Conservation (phyloP, 2,113 vertebrate genomes). For the Chaetodon auriga region DNA sequence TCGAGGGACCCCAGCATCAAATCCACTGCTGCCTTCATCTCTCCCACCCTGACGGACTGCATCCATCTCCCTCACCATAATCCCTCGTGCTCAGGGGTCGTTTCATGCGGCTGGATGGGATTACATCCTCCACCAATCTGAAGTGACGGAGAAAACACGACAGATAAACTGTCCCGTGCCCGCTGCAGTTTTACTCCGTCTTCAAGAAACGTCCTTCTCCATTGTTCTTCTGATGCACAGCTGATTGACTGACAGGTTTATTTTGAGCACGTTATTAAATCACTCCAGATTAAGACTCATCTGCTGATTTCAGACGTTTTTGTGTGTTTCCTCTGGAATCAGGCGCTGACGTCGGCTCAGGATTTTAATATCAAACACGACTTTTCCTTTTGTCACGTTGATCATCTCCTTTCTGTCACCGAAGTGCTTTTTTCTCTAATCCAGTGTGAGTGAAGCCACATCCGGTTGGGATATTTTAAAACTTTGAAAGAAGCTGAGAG, state of each 20-base stretch:
- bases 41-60: constrained; percentile 3
- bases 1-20: not conserved
- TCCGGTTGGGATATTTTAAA: not conserved
- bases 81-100: constrained; percentile 17
- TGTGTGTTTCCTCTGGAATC: not conserved
- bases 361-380: not conserved
- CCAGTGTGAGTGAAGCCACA: not conserved
- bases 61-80: constrained; percentile 17
- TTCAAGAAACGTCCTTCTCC: no score
- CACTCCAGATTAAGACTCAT: not conserved
- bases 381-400: not conserved
- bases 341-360: no score
- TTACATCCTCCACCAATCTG: not conserved
- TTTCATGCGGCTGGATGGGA: constrained; percentile 8
- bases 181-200: no score
- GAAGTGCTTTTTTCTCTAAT: not conserved
- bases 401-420: not conserved
- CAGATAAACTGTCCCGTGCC: not conserved
- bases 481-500: not conserved
- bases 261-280: not conserved
- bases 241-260: not conserved
- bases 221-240: not conserved
- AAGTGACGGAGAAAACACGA: constrained; percentile 13
- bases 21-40: not conserved
- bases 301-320: not conserved